Percentiles rank a stretch among this genome's conserved stretches.
These are phyloP conservation scores for Boulengeromyrus knoepffleri DNA, from an alignment of 2,113 vertebrate species.

Conservation along the genomic window DNA sequence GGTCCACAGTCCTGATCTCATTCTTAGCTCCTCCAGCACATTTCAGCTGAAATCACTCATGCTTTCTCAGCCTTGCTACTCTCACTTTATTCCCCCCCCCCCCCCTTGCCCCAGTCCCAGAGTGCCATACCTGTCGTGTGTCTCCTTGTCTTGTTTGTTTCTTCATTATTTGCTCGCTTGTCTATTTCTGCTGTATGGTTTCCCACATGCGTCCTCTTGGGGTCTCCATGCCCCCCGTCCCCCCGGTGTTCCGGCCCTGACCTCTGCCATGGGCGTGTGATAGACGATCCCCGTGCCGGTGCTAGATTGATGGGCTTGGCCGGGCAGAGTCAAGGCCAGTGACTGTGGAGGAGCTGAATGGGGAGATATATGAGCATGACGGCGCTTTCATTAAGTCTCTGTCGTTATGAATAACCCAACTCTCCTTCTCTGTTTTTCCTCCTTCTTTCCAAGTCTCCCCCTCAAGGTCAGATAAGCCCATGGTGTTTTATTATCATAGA, in stretches of 20 bases:
- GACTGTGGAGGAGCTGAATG: neutral
- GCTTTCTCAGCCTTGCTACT: neutral
- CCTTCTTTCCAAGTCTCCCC: conserved; percentile 25
- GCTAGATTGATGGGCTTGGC: conserved; percentile 38
- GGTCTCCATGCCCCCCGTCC: neutral
- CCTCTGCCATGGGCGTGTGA: conserved; percentile 32
- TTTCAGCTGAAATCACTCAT: neutral
- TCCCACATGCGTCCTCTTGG: neutral
- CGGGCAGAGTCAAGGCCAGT: neutral
- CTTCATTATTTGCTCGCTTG: neutral
- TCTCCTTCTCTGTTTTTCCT: conserved; percentile 38
- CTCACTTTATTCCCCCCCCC: neutral
- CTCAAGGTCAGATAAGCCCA: conserved; percentile 49
- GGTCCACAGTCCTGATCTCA: conserved; percentile 3
- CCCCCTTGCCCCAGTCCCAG: neutral
- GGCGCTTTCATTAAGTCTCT: conserved; percentile 48
- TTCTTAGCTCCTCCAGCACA: neutral
- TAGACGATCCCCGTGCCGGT: conserved; percentile 38
- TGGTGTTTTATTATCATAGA: conserved; percentile 28
- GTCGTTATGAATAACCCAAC: conserved; percentile 45
- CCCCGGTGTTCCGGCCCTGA: neutral
- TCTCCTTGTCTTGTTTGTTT: neutral
- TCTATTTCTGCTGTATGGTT: neutral
- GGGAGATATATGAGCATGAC: conserved; percentile 42
- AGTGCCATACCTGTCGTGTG: neutral